Evolutionary conservation across 2,797 vertebrate species (phyloP).

Genomic region (Bovichtus diacanthus): DNA sequence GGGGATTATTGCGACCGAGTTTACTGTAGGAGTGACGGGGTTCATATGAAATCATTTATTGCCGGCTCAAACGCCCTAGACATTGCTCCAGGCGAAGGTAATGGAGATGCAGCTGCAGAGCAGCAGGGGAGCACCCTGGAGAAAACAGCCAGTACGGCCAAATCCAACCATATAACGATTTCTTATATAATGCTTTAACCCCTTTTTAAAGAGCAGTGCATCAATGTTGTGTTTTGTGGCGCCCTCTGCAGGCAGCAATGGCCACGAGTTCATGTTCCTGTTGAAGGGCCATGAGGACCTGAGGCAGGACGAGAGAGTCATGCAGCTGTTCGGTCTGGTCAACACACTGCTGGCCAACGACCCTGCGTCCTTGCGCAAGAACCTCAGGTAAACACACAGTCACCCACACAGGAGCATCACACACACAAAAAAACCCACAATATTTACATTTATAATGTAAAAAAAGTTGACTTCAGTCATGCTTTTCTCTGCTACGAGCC

Average conservation of each 20-base stretch:
- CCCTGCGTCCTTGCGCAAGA: constrained; percentile 97
- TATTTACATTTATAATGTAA: no score
- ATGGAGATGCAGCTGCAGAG: constrained; percentile 44
- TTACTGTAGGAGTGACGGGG: constrained; percentile 6
- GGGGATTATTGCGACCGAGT: neutral
- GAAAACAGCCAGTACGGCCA: constrained; percentile 17
- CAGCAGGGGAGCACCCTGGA: constrained; percentile 22
- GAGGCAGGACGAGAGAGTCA: constrained; percentile 97
- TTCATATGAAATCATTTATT: constrained; percentile 47
- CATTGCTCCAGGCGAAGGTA: constrained; percentile 16
- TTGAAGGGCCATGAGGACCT: constrained; percentile 98
- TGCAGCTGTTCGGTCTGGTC: constrained; percentile 98
- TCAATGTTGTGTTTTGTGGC: constrained; percentile 54
- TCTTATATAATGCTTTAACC: constrained; percentile 14
- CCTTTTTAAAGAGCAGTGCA: neutral
- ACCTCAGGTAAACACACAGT: constrained; percentile 90
- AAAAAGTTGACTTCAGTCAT: no score
- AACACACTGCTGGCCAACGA: constrained; percentile 98
- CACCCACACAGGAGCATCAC: neutral
- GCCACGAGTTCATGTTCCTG: constrained; percentile 98
- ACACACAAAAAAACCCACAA: neutral
- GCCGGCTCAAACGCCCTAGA: constrained; percentile 7
- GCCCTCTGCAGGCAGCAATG: constrained; percentile 92
- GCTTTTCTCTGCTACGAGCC: no score
- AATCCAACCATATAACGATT: constrained; percentile 16